These are phyloP conservation scores for Platyscelio sp. DNA, from an alignment of 2,888 invertebrate species.

Conservation along the genomic window DNA sequence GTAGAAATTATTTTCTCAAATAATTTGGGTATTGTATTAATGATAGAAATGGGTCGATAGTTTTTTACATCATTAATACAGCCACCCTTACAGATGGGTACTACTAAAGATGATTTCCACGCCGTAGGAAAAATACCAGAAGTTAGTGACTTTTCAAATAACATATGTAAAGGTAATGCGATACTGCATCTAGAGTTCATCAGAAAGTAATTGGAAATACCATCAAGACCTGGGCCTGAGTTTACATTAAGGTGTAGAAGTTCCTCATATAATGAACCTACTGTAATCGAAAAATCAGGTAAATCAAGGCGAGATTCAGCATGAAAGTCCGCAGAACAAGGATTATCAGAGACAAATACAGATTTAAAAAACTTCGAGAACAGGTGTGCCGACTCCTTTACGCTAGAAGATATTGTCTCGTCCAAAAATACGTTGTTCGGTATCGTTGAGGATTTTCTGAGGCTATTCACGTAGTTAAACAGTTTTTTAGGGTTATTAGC, in stretches of 20 bases:
- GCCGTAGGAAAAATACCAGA: not conserved
- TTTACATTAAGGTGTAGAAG: not conserved
- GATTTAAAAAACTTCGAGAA: not conserved
- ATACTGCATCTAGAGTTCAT: not conserved
- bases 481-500: not conserved
- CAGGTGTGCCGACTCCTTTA: not conserved
- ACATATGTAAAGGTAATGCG: not conserved
- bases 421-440: not conserved
- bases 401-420: not conserved
- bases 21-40: too few relatives aligned
- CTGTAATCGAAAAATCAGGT: not conserved
- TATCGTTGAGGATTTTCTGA: not conserved
- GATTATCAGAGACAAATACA: not conserved
- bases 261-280: not conserved
- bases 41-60: too few relatives aligned
- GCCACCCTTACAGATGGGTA: not conserved
- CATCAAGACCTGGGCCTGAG: not conserved
- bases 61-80: too few relatives aligned
- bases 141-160: not conserved
- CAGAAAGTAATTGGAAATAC: not conserved
- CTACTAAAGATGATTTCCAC: not conserved
- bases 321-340: not conserved
- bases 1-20: too few relatives aligned
- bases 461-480: not conserved
- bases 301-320: not conserved